Base-by-base conservation (phyloP, 2,113 vertebrate species). In the Platichthys flesus region DNA sequence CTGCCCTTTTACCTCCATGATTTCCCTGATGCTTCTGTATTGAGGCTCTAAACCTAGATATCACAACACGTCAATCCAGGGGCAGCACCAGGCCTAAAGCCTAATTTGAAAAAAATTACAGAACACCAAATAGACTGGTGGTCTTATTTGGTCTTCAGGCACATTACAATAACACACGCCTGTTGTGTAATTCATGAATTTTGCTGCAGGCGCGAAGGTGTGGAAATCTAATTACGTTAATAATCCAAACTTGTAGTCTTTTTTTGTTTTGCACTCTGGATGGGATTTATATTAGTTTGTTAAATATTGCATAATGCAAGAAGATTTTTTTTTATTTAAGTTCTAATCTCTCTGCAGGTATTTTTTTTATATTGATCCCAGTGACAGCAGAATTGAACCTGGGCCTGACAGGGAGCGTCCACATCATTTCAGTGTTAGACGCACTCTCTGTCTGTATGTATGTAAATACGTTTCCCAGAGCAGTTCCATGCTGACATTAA, bases 381-480 rank as follows among this genome's bases (percentile, higher is more conserved):
- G 16, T 51, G 47, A 20, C 52, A 54, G 18, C 4, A 21, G 52
- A 55, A 26, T 12, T 37, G 20, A 15, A 23, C 31, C 9, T 52
- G 51, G 51, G n/a, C 77, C 28, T 28, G 5, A n/a, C n/a, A n/a
- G n/a, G n/a, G n/a, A 28, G 5, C 28, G 0, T 5, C 28, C 28
- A 28, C 28, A 28, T 28, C 4, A 31, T 45, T 28, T 54, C 7
- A 9, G 5, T 2, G 60, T 61, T 31, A 0, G 3, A 9, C n/a
- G 9, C 70, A 76, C 23, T 71, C 67, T 62, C 23, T 51, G n/a
- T 26, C 35, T 88, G 67, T 16, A 68, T 70, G 61, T 85, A 89
- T 89, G 85, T 75, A 89, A 86, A 89, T 86, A 55, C 23, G 31
- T 70, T 59, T 84, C 70, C 78, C 62, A 49, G 61, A 64, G 72